Base-by-base conservation (phyloP, 1,140 invertebrate genomes). In the Aplysia californica region DNA sequence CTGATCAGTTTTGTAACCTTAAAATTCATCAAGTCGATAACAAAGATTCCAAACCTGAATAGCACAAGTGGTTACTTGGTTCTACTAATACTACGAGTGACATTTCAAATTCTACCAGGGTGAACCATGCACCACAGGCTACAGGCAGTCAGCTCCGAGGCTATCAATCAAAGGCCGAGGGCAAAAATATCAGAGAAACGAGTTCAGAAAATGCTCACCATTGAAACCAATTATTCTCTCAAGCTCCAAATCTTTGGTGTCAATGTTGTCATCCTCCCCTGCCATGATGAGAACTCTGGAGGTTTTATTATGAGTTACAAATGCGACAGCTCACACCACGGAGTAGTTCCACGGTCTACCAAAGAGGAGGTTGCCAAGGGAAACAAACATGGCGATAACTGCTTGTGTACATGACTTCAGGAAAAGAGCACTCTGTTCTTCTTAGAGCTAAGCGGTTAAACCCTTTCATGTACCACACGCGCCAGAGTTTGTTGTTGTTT, bases 201-300 rank as follows among this genome's bases (percentile, higher is more conserved):
- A n/a, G n/a, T n/a, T n/a, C n/a, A n/a, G n/a, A n/a, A n/a, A n/a
- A n/a, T n/a, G n/a, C n/a, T n/a, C 75, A 85, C 83, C 82, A 77
- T 84, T 85, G 71, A 84, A 86, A 39, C 85, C 85, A 68, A 83
- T 80, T 31, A 86, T 76, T 55, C 79, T 77, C 50, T 85, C 82
- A 15, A 86, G 59, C 70, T 86, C 74, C 44, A 86, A 69, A 55
- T 58, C 44, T 64, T 74, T 66, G n/a, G 67, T 31, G 29, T 59
- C 73, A 6, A 21, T 61, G n/a, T 23, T 29, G 29, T 77, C 68
- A 26, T 75, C 66, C 6, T 71, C 59, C 3, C 23, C 39, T 39
- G 75, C 41, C 75, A 77, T 75, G 23, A 23, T 77, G 38, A 26
- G 20, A 31, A 31, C 6, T 31, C 31, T 50, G 26, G 33, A 56